Evolutionary conservation across 2,888 invertebrate species (phyloP).

Genomic region (Hypena proboscidalis): DNA sequence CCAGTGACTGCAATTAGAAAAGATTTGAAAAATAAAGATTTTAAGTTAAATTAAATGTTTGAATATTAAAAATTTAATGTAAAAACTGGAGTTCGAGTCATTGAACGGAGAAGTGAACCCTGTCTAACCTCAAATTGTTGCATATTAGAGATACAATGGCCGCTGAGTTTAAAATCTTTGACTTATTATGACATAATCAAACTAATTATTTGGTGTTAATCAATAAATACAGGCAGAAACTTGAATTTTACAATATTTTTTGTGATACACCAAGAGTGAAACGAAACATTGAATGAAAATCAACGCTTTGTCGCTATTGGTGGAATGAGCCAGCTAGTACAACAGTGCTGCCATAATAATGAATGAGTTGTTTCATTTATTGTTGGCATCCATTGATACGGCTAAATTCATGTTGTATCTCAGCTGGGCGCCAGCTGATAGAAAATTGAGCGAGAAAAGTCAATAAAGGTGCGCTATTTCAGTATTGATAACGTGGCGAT

Average conservation of each 20-base stretch:
- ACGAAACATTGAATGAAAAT: constrained; percentile 47
- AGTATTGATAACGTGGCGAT: constrained; percentile 58
- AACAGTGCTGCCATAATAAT: constrained; percentile 41
- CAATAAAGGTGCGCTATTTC: constrained; percentile 64
- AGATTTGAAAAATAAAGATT: too few species aligned
- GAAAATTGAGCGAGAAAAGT: constrained; percentile 76
- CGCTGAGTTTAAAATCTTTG: too few species aligned
- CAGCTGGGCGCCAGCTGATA: constrained; percentile 84
- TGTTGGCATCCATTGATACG: constrained; percentile 55
- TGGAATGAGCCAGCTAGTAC: constrained; percentile 40
- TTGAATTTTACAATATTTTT: not conserved
- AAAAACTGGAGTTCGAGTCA: too few species aligned
- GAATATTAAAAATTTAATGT: too few species aligned
- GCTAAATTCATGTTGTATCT: constrained; percentile 64
- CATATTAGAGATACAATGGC: too few species aligned
- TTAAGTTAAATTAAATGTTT: too few species aligned
- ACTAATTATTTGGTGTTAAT: not conserved
- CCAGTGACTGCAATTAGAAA: too few species aligned
- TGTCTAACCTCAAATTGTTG: too few species aligned
- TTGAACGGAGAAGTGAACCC: too few species aligned
- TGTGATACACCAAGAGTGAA: constrained; percentile 28
- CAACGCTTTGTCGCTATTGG: constrained; percentile 65
- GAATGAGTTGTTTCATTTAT: constrained; percentile 36
- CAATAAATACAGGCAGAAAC: not conserved
- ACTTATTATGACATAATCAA: too few species aligned